phyloP scores from a whole-genome alignment of 2,888 invertebrate species.

The Hymenopus coronatus region DNA sequence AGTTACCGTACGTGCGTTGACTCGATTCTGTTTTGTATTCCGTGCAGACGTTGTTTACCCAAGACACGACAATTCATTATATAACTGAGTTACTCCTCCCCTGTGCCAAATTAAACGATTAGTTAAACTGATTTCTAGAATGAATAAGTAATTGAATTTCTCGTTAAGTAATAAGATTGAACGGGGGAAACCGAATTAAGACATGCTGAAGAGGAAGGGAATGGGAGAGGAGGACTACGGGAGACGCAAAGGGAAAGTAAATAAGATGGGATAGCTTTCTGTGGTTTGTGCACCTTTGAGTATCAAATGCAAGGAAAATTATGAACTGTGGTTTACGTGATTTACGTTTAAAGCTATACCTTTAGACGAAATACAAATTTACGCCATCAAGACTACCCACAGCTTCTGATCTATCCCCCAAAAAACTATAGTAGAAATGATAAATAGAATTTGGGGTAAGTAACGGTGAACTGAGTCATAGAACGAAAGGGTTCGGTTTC shows the following conservation, averaged over 20 bases:
- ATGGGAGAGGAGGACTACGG: neutral
- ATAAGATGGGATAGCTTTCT: neutral
- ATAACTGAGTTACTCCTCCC: slow-evolving; percentile 45
- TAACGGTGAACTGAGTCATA: too few relatives aligned
- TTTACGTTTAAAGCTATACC: too few relatives aligned
- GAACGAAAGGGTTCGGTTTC: too few relatives aligned
- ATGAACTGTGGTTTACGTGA: neutral
- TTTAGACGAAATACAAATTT: too few relatives aligned
- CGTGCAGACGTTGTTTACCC: slow-evolving; percentile 45
- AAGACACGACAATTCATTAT: slow-evolving; percentile 51
- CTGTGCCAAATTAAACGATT: slow-evolving; percentile 49
- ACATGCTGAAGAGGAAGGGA: slow-evolving; percentile 1
- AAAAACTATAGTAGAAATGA: too few relatives aligned
- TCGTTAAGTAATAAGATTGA: slow-evolving; percentile 51
- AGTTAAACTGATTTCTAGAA: slow-evolving; percentile 52
- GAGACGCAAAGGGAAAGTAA: neutral
- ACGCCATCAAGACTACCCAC: too few relatives aligned
- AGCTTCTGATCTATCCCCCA: too few relatives aligned
- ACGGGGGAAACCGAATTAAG: slow-evolving; percentile 54
- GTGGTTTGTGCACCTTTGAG: neutral
- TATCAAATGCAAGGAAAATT: neutral
- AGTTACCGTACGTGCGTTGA: slow-evolving; percentile 24
- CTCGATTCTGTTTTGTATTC: slow-evolving; percentile 32
- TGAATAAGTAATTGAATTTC: slow-evolving; percentile 52
- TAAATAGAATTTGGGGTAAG: too few relatives aligned